phyloP scores from a whole-genome alignment of 1,140 invertebrate genomes.

The Drosophila lacteicornis region DNA sequence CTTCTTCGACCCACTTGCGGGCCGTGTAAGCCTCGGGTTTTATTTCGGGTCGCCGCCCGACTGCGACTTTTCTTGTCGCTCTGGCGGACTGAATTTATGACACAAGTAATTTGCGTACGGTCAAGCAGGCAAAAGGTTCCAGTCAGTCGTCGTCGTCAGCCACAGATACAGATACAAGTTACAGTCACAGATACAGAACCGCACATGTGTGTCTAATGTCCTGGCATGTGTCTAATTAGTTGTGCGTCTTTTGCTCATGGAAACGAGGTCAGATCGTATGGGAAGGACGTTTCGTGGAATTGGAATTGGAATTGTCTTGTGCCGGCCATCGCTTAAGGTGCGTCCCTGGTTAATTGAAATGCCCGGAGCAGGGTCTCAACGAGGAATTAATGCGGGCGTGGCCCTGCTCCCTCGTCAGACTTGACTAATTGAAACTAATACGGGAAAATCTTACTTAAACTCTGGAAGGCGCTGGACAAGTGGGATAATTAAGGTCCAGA shows the following conservation, averaged over 20 bases:
- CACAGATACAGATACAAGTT: conserved; percentile 6
- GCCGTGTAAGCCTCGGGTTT: conserved; percentile 70
- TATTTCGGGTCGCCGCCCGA: conserved; percentile 60
- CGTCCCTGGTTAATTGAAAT: conserved; percentile 80
- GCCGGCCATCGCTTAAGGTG: conserved; percentile 59
- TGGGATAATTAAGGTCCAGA: neutral
- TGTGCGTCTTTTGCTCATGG: conserved; percentile 72
- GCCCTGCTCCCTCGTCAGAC: conserved; percentile 46
- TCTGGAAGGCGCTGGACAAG: conserved; percentile 3
- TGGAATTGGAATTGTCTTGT: conserved; percentile 74
- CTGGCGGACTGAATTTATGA: conserved; percentile 69
- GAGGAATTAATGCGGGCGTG: conserved; percentile 61
- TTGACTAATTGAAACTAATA: conserved; percentile 72
- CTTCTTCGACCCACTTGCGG: conserved; percentile 71
- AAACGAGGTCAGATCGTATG: conserved; percentile 70
- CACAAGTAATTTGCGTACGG: conserved; percentile 83
- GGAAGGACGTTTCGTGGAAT: conserved; percentile 60
- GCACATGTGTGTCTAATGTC: conserved; percentile 51
- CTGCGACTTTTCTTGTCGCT: conserved; percentile 76
- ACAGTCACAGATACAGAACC: conserved; percentile 29
- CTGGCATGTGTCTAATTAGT: conserved; percentile 82
- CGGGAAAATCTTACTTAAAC: conserved; percentile 50
- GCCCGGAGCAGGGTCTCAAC: conserved; percentile 55
- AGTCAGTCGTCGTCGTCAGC: conserved; percentile 27
- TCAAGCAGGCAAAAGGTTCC: conserved; percentile 58